Percentiles rank a stretch among this genome's conserved stretches.
phyloP scores from a whole-genome alignment of 2,888 invertebrate species.

The Drosophila mayaguana region DNA sequence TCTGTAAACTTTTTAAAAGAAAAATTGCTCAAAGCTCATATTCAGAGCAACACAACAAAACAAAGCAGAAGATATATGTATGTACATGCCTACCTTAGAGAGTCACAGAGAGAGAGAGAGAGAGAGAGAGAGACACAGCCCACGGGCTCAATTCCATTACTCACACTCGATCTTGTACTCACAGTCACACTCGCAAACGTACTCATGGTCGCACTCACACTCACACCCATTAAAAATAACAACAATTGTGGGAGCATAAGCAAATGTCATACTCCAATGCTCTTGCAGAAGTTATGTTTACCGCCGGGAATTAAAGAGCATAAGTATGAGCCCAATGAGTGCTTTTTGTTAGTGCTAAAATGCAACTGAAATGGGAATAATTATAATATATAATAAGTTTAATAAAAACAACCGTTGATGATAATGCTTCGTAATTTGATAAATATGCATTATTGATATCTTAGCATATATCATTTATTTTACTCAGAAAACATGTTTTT shows the following conservation, averaged over 20 bases:
- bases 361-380: background rate
- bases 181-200: background rate
- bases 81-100: background rate
- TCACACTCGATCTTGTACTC: background rate
- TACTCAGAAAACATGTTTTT: background rate
- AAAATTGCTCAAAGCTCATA: background rate
- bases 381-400: background rate
- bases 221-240: background rate
- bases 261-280: constrained; percentile 1
- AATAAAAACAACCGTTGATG: background rate
- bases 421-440: background rate
- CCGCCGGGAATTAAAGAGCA: background rate
- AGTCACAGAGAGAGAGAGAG: background rate
- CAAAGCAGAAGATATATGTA: background rate
- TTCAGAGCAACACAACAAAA: too few relatives aligned
- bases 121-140: background rate
- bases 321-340: background rate
- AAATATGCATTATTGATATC: background rate
- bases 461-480: background rate
- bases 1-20: background rate
- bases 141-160: background rate
- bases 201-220: background rate
- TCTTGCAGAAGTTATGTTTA: constrained; percentile 1
- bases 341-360: background rate
- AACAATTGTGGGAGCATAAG: constrained; percentile 1